These are phyloP conservation scores for Andricus grossulariae DNA, from an alignment of 1,140 invertebrate species.

Conservation along the genomic window DNA sequence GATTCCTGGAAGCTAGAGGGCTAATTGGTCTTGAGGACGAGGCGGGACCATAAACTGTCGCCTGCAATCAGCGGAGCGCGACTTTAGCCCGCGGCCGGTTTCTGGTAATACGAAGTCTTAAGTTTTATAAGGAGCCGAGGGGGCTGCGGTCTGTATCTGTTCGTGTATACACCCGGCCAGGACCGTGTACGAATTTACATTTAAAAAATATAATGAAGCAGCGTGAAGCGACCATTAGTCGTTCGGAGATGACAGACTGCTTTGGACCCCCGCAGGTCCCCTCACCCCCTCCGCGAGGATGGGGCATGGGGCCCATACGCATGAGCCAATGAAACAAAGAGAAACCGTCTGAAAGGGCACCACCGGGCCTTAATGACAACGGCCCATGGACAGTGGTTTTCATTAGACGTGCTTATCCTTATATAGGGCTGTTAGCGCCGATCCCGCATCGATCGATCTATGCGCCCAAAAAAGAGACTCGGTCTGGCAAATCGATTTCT, in stretches of 20 bases:
- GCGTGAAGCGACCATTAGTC: constrained; percentile 76
- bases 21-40: constrained; percentile 72
- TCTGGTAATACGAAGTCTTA: constrained; percentile 50
- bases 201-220: constrained; percentile 77
- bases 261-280: constrained; percentile 74
- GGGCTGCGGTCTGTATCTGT: constrained; percentile 50
- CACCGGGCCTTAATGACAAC: constrained; percentile 60
- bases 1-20: constrained; percentile 71
- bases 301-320: constrained; percentile 43
- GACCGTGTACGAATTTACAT: constrained; percentile 75
- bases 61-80: constrained; percentile 73
- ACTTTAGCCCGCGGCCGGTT: constrained; percentile 64
- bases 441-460: constrained; percentile 1
- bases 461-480: constrained; percentile 15
- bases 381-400: constrained; percentile 58
- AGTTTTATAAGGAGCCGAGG: constrained; percentile 67
- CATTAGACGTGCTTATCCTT: constrained; percentile 44
- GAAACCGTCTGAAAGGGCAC: constrained; percentile 43
- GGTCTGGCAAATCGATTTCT: constrained; percentile 22
- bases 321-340: constrained; percentile 68
- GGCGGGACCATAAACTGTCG: constrained; percentile 75
- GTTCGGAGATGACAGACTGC: constrained; percentile 75
- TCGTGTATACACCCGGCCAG: constrained; percentile 48
- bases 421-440: constrained; percentile 27
- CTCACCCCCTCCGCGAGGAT: constrained; percentile 38